Conservation (phyloP, 1,140 invertebrate species). For the Capitella teleta region DNA sequence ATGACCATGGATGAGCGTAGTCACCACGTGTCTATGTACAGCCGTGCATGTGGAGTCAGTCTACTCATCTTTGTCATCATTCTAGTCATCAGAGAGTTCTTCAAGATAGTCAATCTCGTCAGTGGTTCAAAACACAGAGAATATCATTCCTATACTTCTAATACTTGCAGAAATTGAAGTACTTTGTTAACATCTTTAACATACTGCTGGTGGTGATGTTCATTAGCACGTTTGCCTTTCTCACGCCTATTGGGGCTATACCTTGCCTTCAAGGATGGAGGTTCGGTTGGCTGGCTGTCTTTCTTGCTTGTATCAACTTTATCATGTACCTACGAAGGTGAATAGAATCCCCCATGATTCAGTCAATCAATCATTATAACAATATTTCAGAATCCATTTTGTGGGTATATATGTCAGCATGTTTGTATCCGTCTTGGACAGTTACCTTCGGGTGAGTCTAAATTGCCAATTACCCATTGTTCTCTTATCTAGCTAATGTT, state of each 20-base stretch:
- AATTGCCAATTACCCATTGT: neutral
- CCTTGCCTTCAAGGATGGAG: conserved; percentile 12
- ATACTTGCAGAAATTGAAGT: conserved; percentile 2
- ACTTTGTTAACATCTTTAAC: conserved; percentile 14
- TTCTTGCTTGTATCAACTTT: conserved; percentile 16
- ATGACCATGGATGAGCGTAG: neutral
- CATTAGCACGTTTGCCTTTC: conserved; percentile 8
- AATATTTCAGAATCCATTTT: conserved; percentile 13
- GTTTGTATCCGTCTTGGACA: conserved; percentile 14
- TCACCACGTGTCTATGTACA: neutral
- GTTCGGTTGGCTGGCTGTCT: conserved; percentile 14
- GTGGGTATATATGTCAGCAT: conserved; percentile 17
- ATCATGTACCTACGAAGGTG: conserved; percentile 17
- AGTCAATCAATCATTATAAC: neutral
- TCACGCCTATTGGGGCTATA: neutral
- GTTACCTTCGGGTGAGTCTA: conserved; percentile 12
- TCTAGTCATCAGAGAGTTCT: conserved; percentile 11
- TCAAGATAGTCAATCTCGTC: conserved; percentile 11
- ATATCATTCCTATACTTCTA: too few relatives aligned
- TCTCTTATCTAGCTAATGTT: neutral
- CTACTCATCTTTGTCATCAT: conserved; percentile 8
- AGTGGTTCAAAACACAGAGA: neutral
- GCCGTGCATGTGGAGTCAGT: neutral
- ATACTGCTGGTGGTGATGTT: conserved; percentile 12
- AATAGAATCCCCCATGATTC: neutral